Base-by-base conservation (phyloP, 2,888 invertebrate species). In the Sthenelais limicola region DNA sequence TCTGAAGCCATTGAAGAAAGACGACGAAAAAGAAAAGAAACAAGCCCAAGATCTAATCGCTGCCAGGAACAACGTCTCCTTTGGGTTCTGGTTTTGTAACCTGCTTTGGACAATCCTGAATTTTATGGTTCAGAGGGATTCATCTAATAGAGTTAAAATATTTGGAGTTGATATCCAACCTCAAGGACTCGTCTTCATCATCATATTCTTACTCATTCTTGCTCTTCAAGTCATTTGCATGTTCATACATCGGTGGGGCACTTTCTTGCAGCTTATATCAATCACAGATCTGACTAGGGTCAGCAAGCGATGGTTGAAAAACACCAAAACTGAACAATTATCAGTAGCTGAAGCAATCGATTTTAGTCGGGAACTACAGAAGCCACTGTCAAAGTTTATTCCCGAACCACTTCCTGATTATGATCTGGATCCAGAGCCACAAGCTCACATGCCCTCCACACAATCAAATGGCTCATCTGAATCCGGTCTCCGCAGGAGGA, bases 91-190 rank as follows among this genome's bases (percentile, higher is more conserved):
- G 91, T 97, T 98, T 96, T 89, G 96, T 89, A 98, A 98, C 90
- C 95, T 97, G 80, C 92, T 98, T 85, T 98, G 98, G 92, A 96
- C 98, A 85, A 92, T 98, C 88, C 95, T 98, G 54, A 85, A 84
- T 72, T 84, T 82, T 56, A 82, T 84, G 83, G 81, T 84, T 66
- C 82, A 84, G 56, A 67, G 52, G 15, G 56, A 35, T 21, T 43
- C 48, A 9, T 33, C 68, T 38, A 52, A 21, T 12, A 32, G 33
- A 30, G 58, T 72, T 3, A 18, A 68, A 15, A 47, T 71, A 21
- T 43, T 47, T 32, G 68, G 56, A 9, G 32, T 38, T n/a, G 30
- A 15, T 21, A 73, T 71, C 0, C 77, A 82, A 52, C 74, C 77
- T 1, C 71, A 81, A n/a, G 84, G 85, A 4, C 75, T 86, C 38